Evolutionary conservation across 2,113 vertebrate genomes (phyloP).

Genomic region (Craseonycteris thonglongyai): DNA sequence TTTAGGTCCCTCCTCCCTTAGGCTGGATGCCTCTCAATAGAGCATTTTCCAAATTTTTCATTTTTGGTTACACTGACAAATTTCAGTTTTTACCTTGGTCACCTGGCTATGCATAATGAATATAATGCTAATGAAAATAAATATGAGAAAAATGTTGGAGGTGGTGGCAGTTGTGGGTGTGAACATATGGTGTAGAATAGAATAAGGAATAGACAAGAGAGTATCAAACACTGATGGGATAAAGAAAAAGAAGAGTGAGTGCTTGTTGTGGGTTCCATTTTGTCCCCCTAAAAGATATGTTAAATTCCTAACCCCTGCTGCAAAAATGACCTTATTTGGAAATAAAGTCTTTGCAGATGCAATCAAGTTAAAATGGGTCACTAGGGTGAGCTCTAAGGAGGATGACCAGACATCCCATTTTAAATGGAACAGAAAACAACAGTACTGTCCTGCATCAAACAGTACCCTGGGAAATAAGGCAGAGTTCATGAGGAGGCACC

Average conservation of each 20-base stretch:
- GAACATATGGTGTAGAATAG: not conserved
- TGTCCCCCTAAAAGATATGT: not conserved
- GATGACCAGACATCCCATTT: too few species aligned
- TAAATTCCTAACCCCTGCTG: not conserved
- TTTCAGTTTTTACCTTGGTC: not conserved
- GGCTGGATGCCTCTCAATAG: not conserved
- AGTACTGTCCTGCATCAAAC: too few species aligned
- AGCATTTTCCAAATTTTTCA: not conserved
- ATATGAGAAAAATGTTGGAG: not conserved
- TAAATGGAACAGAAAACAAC: too few species aligned
- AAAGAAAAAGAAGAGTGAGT: not conserved
- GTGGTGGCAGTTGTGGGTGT: not conserved
- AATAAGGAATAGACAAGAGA: not conserved
- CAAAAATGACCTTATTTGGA: not conserved
- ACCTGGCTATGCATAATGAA: not conserved
- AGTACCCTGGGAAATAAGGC: not conserved
- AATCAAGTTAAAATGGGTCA: not conserved
- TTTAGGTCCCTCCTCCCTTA: not conserved
- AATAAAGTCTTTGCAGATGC: not conserved
- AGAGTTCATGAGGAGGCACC: not conserved
- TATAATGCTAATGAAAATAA: not conserved
- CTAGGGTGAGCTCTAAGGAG: not conserved
- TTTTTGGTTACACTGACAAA: not conserved
- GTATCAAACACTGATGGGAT: not conserved
- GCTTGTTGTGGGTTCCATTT: not conserved